Evolutionary conservation across 2,888 invertebrate species (phyloP), one percentile per base, ranked within the genome.

Genomic region (Drosophila neutralis): DNA sequence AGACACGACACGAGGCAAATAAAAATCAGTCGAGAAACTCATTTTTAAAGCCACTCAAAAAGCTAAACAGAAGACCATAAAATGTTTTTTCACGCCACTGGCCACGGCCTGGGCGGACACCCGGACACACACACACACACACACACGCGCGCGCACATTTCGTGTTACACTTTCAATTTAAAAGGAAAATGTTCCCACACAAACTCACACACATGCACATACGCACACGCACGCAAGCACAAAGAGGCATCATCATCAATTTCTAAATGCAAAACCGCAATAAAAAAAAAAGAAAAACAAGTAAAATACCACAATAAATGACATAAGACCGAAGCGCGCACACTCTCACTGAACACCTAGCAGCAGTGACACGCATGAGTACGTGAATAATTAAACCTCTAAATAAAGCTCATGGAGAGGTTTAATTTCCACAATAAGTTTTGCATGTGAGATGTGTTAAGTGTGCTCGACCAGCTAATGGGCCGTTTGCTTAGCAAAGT

Each of bases 221-320:
- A 24, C 21, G 7, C 29, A 48, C 21, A 42, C 36, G 21, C 67
- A 54, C 31, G 38, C 66, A 76, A 57, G 66, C 61, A 68, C 59
- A 74, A 66, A 73, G 79, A 31, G 66, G 69, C 74, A 80, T 80
- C 84, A 88, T 88, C 87, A 89, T 80, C 87, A 89, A 84, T 84
- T 89, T 84, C 89, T 76, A 87, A 84, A 84, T 89, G 89, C 87
- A 84, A 86, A 80, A 84, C 83, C 83, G 86, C 88, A 83, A 82
- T 88, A 83, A 88, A 84, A 84, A 68, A 52, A 83, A 88, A 62
- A 67, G 52, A 58, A 56, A 57, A 42, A 56, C 58, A 65, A 66
- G 31, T 73, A 64, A 75, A 57, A 53, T 60, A 53, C 18, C 36
- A 63, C 13, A 59, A 40, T 8, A 49, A 42, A 48, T 35, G 24